A percentile compares a stretch with the other conserved stretches of the same genome.
Evolutionary conservation across 2,797 vertebrate species (phyloP).

Genomic region (Gymnodraco acuticeps): DNA sequence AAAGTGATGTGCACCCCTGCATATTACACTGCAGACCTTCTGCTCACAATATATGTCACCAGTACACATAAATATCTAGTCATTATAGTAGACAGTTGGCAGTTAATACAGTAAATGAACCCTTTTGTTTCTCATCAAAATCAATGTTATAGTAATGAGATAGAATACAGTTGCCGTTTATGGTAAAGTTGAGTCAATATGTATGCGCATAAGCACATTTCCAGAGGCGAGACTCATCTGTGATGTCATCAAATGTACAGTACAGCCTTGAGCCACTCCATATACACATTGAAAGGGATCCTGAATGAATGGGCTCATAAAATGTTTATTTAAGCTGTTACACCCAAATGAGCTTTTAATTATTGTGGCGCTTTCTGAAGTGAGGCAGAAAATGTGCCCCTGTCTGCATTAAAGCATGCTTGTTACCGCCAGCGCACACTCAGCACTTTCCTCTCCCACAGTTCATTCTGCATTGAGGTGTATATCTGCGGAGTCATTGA

Average conservation of each 20-base stretch:
- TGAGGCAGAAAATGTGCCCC: slow-evolving; percentile 75
- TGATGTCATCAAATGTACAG: slow-evolving; percentile 65
- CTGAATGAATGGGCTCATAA: slow-evolving; percentile 74
- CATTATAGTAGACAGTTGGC: slow-evolving; percentile 22
- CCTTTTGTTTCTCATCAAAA: slow-evolving; percentile 6
- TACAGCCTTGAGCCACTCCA: slow-evolving; percentile 45
- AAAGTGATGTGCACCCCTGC: too few species aligned
- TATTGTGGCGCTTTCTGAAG: slow-evolving; percentile 71
- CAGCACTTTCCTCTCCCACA: slow-evolving; percentile 61
- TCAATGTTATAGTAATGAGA: slow-evolving; percentile 14
- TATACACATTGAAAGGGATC: slow-evolving; percentile 55
- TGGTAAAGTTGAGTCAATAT: slow-evolving; percentile 57
- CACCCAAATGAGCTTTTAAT: slow-evolving; percentile 83
- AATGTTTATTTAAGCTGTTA: slow-evolving; percentile 81
- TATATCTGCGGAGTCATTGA: slow-evolving; percentile 42
- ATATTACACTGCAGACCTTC: background rate
- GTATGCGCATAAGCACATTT: slow-evolving; percentile 56
- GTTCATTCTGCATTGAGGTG: slow-evolving; percentile 41
- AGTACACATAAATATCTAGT: background rate
- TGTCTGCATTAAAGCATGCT: slow-evolving; percentile 72
- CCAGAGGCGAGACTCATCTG: slow-evolving; percentile 40
- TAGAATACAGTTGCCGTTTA: slow-evolving; percentile 39
- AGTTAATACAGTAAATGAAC: slow-evolving; percentile 25
- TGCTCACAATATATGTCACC: background rate
- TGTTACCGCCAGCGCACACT: slow-evolving; percentile 62